A percentile compares a stretch with the other conserved stretches of the same genome.
Conservation (phyloP, 2,888 invertebrate genomes). For the Drepana falcataria region DNA sequence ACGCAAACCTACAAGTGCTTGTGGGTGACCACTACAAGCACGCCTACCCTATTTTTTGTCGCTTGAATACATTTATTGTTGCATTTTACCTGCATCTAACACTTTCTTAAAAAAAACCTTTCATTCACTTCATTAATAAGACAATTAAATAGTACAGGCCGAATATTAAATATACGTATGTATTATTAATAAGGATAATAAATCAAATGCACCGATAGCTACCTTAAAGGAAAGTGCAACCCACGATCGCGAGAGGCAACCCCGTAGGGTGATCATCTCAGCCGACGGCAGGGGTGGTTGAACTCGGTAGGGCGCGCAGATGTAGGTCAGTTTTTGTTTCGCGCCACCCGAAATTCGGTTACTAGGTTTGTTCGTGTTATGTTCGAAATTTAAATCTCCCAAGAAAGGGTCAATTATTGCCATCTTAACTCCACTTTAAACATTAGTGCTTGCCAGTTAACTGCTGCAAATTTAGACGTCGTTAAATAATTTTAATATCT, state of each 20-base stretch:
- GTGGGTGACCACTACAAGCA: slow-evolving; percentile 27
- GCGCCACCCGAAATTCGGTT: slow-evolving; percentile 77
- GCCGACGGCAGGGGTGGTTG: slow-evolving; percentile 66
- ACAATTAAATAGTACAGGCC: too few species aligned
- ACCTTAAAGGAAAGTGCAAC: slow-evolving; percentile 62
- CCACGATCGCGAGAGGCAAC: slow-evolving; percentile 53
- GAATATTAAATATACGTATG: neutral
- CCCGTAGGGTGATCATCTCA: slow-evolving; percentile 59
- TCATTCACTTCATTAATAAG: too few species aligned
- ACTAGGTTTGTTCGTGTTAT: slow-evolving; percentile 59
- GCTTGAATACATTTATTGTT: slow-evolving; percentile 20
- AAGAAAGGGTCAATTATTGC: slow-evolving; percentile 36
- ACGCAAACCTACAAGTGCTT: slow-evolving; percentile 28
- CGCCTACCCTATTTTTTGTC: slow-evolving; percentile 21
- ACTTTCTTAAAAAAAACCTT: too few species aligned
- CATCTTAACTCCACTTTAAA: slow-evolving; percentile 21
- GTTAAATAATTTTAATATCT: slow-evolving; percentile 1
- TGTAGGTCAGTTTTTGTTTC: slow-evolving; percentile 79
- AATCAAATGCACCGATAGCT: slow-evolving; percentile 22
- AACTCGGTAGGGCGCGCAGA: slow-evolving; percentile 72
- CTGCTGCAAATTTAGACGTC: neutral
- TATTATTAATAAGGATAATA: neutral
- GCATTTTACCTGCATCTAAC: neutral
- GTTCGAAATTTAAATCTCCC: slow-evolving; percentile 28
- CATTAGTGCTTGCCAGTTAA: slow-evolving; percentile 1